These are phyloP conservation scores for Ranitomeya variabilis DNA, from an alignment of 2,113 vertebrate genomes.

Conservation along the genomic window DNA sequence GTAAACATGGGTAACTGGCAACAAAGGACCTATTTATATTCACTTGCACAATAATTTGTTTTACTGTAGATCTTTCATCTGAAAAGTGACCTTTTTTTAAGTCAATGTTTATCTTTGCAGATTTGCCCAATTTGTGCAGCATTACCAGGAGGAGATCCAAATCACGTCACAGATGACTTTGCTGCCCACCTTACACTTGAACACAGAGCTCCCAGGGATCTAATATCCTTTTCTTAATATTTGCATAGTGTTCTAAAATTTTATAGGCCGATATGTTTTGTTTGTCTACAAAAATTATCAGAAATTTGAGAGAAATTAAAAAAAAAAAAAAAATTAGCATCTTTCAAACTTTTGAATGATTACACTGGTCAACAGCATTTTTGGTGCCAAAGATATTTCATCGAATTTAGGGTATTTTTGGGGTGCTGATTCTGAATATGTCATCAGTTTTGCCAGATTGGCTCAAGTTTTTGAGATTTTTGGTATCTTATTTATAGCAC, in stretches of 20 bases:
- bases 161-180: constrained; percentile 99
- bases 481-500: too few species aligned
- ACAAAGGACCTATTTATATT: background rate
- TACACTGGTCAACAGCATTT: too few species aligned
- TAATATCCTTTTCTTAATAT: constrained; percentile 93
- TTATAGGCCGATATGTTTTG: too few species aligned
- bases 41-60: background rate
- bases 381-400: too few species aligned
- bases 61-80: background rate
- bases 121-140: constrained; percentile 99
- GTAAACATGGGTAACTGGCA: background rate
- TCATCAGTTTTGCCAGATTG: too few species aligned
- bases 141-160: constrained; percentile 97
- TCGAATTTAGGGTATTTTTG: too few species aligned
- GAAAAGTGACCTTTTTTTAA: background rate
- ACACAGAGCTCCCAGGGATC: constrained; percentile 99
- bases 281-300: too few species aligned
- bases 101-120: constrained; percentile 73
- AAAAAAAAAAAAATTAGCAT: too few species aligned
- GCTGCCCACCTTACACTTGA: constrained; percentile 99
- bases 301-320: too few species aligned
- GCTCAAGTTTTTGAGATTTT: too few species aligned
- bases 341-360: too few species aligned
- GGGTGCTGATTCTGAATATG: too few species aligned
- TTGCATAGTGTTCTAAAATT: background rate